Evolutionary conservation across 2,113 vertebrate genomes (phyloP), one percentile per base, ranked within the genome.

Genomic region (Cavia porcellus): DNA sequence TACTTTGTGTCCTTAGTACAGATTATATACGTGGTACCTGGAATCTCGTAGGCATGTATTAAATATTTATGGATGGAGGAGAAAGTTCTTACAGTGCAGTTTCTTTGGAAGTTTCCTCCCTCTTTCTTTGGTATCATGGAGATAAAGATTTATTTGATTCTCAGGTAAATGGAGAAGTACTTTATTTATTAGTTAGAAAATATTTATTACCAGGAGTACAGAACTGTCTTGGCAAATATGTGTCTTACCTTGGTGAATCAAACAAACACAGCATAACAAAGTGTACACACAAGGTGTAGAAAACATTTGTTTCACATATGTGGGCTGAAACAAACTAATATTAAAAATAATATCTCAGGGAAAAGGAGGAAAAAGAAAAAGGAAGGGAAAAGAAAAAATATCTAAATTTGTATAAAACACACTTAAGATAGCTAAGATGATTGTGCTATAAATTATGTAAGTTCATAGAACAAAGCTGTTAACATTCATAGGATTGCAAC

Each of bases 101-200:
- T 87, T 84, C 45, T 88, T 66, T 42, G 62, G 42, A 95, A 82
- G 88, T 75, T 12, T 24, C 88, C 14, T 20, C 28, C 47, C 7
- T 91, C 24, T 82, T 94, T 83, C 19, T 86, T 80, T 88, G 30
- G 10, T 77, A n/a, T 89, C 45, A 86, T 22, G 70, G 13, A 3
- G 5, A 88, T 94, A 52, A 91, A 62, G 64, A 32, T 72, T 86
- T 30, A 4, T 92, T 59, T 83, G 85, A 19, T 61, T 70, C 35
- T 30, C 64, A 28, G 4, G 24, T 80, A 57, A 93, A 59, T 62
- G 52, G 35, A 90, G 28, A 82, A 95, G 6, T 38, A 82, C 11
- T 88, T 81, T 11, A 94, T 93, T 80, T 62, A 57, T 84, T 87
- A 64, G 47, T 62, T 74, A 90, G 59, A 64, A 86, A 79, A 79